Evolutionary conservation across 1,140 invertebrate species (phyloP), one percentile per base, ranked within the genome.

Genomic region (Arctopsyche grandis): DNA sequence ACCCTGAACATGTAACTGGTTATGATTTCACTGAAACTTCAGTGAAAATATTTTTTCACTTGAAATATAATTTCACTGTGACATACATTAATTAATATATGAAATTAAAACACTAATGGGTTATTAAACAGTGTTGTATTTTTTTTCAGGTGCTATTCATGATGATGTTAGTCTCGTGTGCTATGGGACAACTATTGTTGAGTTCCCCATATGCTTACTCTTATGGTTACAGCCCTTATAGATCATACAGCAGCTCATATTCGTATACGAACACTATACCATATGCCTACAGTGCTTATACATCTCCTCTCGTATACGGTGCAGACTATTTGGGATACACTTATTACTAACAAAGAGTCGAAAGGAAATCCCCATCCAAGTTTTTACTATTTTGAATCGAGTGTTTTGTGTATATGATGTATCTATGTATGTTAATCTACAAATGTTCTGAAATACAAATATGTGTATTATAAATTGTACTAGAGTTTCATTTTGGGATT

Each of bases 181-280:
- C 83, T 12, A 60, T 75, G 29, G 85, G 85, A 9, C 88, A 88
- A 80, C 85, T 87, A 4, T 85, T 87, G 73, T 80, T 86, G 66
- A 63, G 85, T 24, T 86, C 86, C 82, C 81, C 83, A 1, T 86
- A 85, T 19, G n/a, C 10, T 22, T 63, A 86, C 82, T 79, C 83
- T 1, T 86, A 86, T 80, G 84, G 85, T 0, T 88, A 88, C 84
- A 79, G 52, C 69, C 75, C 86, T 14, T 86, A 85, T 80, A 74
- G 71, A 5, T 16, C 75, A 0, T 77, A 69, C 21, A 66, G 58
- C 44, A 85, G 85, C 0, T 88, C 88, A 83, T 79, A 58, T 38
- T 16, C 52, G 12, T 87, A 87, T 82, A 81, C 84, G 16, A 87
- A 87, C 81, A 83, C 84, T 44, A 80, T 85, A 0, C 84, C 86